Evolutionary conservation across 2,797 vertebrate genomes (phyloP), one percentile per base, ranked within the genome.

Genomic region (Oreonectes daqikongensis): DNA sequence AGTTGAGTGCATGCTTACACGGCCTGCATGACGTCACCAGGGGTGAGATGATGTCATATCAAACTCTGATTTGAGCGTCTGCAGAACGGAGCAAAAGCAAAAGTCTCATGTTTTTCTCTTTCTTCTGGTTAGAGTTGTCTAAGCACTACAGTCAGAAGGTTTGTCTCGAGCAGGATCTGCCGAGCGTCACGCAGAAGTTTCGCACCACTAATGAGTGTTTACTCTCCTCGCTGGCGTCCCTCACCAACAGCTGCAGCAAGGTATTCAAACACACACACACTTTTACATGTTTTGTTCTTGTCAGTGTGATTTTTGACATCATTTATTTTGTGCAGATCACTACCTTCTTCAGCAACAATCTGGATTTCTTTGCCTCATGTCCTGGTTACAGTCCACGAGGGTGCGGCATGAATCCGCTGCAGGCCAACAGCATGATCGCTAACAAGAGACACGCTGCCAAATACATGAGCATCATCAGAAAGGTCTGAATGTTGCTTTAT

Each of bases 131-230:
- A 99, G 98, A 96, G 85, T 93, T 97, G 90, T 97, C 93, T 50
- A 96, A 95, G 87, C 95, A 97, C 88, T 99, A 97, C 87, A 97
- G 90, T 89, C 96, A 97, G 84, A 99, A 99, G 90, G 95, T 94
- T 65, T 48, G 90, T 74, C 89, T 98, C 80, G 98, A 99, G 82
- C 94, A 94, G 83, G 96, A 98, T 57, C 89, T 98, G 82, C 95
- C 97, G 63, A 96, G 94, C 17, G 87, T 94, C 84, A 97, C 97
- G 0, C 96, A 99, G 92, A 99, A 99, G 87, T 94, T 99, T 52
- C 81, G 93, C 68, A 99, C 95, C 84, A 99, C 98, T 55, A 96
- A 98, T 17, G 96, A 99, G 81, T 99, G 97, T 83, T 92, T 99
- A 86, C 91, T 99, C 61, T 95, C 96, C 32, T 98, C 98, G 26